These are phyloP conservation scores for Clarias batrachus DNA, from an alignment of 2,113 vertebrate species.

Conservation along the genomic window DNA sequence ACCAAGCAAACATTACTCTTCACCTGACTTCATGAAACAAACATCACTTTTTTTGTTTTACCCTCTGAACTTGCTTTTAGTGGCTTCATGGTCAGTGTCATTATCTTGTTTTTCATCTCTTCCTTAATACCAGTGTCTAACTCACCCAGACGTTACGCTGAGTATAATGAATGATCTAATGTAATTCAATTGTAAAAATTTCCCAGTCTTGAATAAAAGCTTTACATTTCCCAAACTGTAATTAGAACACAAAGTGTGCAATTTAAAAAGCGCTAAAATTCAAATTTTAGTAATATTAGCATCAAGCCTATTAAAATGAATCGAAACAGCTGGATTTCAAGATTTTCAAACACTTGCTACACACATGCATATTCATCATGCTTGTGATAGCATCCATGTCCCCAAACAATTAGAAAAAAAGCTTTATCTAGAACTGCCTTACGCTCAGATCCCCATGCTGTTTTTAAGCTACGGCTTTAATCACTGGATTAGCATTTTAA, in stretches of 20 bases:
- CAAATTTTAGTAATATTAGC: background rate
- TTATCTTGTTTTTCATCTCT: background rate
- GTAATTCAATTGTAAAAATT: background rate
- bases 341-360: background rate
- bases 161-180: background rate
- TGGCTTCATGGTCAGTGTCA: background rate
- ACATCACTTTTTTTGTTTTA: background rate
- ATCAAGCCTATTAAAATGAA: background rate
- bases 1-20: background rate
- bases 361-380: slow-evolving; percentile 27
- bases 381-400: slow-evolving; percentile 15
- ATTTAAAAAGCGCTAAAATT: background rate
- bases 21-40: background rate
- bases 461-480: slow-evolving; percentile 5
- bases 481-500: background rate
- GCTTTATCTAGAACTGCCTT: background rate
- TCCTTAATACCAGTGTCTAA: background rate
- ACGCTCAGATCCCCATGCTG: slow-evolving; percentile 15
- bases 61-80: background rate
- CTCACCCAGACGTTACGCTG: background rate
- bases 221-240: background rate
- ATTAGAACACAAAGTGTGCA: background rate
- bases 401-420: background rate
- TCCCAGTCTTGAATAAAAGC: background rate
- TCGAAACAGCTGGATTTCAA: background rate